These are phyloP conservation scores for Sebastes goodei DNA, from an alignment of 2,797 vertebrate genomes.

Conservation along the genomic window DNA sequence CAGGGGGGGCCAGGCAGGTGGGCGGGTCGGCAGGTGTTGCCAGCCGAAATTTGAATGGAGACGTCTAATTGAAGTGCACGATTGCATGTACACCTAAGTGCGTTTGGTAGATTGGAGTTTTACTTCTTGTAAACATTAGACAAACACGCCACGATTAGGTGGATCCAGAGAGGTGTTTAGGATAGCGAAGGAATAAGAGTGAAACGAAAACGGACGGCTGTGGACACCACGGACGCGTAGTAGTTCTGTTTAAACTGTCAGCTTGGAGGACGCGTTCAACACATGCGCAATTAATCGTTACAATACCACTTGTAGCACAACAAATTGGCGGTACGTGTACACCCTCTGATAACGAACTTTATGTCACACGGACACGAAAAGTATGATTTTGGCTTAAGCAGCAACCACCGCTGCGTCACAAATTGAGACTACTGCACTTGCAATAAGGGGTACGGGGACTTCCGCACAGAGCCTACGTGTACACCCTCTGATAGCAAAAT, in stretches of 20 bases:
- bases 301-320: neutral
- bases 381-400: fast-evolving
- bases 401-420: neutral
- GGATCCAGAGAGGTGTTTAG: neutral
- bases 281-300: too few species aligned
- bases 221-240: too few species aligned
- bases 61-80: slow-evolving; percentile 36
- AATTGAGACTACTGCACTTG: too few species aligned
- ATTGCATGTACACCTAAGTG: neutral
- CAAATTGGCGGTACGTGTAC: neutral
- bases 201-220: neutral
- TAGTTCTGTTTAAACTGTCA: too few species aligned
- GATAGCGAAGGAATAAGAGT: neutral
- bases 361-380: neutral
- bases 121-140: neutral
- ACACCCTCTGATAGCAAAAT: too few species aligned
- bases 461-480: too few species aligned
- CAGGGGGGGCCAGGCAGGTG: slow-evolving; percentile 29
- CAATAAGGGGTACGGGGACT: too few species aligned
- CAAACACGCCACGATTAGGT: neutral
- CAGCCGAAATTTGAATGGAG: slow-evolving; percentile 27
- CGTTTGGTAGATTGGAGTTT: slow-evolving; percentile 13
- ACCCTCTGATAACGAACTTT: neutral
- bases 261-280: too few species aligned
- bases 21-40: slow-evolving; percentile 46